These are phyloP conservation scores for Alcedo atthis DNA, from an alignment of 2,797 vertebrate species.

Conservation along the genomic window DNA sequence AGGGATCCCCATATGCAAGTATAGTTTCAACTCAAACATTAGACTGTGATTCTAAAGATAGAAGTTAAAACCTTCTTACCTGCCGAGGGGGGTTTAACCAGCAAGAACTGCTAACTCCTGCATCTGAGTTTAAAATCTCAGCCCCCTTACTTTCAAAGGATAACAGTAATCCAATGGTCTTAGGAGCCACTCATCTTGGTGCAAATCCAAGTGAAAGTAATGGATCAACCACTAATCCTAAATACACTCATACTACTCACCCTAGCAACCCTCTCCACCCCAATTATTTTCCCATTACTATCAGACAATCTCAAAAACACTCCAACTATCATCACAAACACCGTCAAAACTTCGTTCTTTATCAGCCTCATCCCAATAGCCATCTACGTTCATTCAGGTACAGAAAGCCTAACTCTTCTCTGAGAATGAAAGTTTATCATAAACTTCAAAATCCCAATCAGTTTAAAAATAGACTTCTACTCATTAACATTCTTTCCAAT, in stretches of 20 bases:
- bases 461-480: neutral
- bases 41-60: neutral
- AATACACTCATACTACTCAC: rapidly evolving
- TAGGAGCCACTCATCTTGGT: neutral
- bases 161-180: neutral
- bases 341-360: neutral
- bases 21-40: neutral
- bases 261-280: neutral
- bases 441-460: neutral
- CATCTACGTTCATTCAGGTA: rapidly evolving
- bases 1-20: rapidly evolving
- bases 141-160: neutral
- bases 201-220: conserved; percentile 72
- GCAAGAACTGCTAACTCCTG: neutral
- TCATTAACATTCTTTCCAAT: neutral
- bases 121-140: neutral
- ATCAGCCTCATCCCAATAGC: neutral
- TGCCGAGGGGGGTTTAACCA: neutral
- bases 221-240: neutral
- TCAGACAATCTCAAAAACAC: neutral
- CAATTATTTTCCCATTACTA: neutral
- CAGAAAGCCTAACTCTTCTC: rapidly evolving
- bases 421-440: neutral
- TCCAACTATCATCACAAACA: rapidly evolving
- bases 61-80: neutral